Evolutionary conservation across 2,113 vertebrate genomes (phyloP).

Genomic region (Ornithorhynchus anatinus): DNA sequence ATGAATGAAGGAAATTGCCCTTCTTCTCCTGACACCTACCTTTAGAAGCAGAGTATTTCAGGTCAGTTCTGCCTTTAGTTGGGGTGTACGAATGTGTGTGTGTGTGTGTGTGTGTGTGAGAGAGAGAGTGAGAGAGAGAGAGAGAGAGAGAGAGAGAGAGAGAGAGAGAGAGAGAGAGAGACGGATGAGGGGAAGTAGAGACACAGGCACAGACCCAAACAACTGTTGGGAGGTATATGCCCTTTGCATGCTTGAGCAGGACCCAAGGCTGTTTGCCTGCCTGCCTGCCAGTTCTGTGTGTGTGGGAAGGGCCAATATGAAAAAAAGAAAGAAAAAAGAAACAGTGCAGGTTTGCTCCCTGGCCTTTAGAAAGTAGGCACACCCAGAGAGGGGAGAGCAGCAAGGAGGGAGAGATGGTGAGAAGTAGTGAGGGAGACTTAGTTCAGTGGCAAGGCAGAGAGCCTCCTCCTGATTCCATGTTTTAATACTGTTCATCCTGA

Average conservation of each 20-base stretch:
- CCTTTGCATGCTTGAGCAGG: conserved; percentile 55
- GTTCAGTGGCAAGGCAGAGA: conserved; percentile 7
- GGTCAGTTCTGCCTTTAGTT: background rate
- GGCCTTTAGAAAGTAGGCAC: conserved; percentile 58
- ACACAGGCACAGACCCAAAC: no score
- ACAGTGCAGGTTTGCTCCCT: conserved; percentile 66
- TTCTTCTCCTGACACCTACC: conserved; percentile 17
- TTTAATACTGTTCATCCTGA: conserved; percentile 47
- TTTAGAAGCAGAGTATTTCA: background rate
- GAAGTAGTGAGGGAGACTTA: conserved; percentile 12
- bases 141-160: no score
- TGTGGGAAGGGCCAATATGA: conserved; percentile 61
- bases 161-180: no score
- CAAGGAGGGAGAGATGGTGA: conserved; percentile 36
- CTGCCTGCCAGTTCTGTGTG: conserved; percentile 53
- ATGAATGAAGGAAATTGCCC: background rate
- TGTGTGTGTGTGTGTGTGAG: conserved; percentile 21
- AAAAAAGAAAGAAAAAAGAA: conserved; percentile 2
- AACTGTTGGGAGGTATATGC: conserved; percentile 31
- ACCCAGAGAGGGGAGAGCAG: conserved; percentile 51
- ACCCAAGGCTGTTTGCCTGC: conserved; percentile 46
- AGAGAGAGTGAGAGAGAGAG: conserved; percentile 8
- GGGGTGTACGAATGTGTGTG: no score
- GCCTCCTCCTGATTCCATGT: conserved; percentile 25
- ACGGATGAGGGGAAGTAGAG: no score